phyloP scores from a whole-genome alignment of 2,113 vertebrate species.

The Chitala chitala region DNA sequence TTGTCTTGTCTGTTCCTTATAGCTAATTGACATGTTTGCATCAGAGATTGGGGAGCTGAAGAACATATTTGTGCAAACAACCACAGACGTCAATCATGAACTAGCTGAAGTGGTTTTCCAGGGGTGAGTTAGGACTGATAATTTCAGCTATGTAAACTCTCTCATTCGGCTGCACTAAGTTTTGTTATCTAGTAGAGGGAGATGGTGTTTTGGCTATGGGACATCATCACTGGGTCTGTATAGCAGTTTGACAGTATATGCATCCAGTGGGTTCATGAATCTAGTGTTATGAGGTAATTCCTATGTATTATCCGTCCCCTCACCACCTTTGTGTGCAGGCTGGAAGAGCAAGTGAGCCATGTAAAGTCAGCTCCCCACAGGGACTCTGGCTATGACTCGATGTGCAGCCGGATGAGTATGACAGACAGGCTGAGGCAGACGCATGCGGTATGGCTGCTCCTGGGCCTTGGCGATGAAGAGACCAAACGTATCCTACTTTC shows the following conservation, averaged over 20 bases:
- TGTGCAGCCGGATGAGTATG: constrained; percentile 77
- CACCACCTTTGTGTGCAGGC: constrained; percentile 48
- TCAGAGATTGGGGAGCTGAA: constrained; percentile 88
- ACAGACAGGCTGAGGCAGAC: constrained; percentile 83
- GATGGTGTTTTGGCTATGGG: no score
- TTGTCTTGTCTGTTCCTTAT: constrained; percentile 45
- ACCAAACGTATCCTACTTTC: constrained; percentile 64
- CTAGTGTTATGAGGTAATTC: no score
- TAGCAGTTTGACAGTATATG: no score
- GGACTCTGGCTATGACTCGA: constrained; percentile 87
- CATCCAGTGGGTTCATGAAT: no score
- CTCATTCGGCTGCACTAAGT: no score
- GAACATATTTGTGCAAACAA: constrained; percentile 82
- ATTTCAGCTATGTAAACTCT: no score
- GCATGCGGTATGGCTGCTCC: constrained; percentile 84
- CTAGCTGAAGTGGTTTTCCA: constrained; percentile 44
- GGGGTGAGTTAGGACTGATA: constrained; percentile 47
- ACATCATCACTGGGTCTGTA: no score
- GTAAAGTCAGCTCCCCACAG: constrained; percentile 59
- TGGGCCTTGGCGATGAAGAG: constrained; percentile 72
- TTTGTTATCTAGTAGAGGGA: no score
- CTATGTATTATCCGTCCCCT: no score
- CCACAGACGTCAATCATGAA: constrained; percentile 51
- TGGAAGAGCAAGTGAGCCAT: constrained; percentile 70
- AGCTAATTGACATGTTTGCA: constrained; percentile 91